Evolutionary conservation across 2,888 invertebrate genomes (phyloP), one percentile per base, ranked within the genome.

Genomic region (Mamestra brassicae): DNA sequence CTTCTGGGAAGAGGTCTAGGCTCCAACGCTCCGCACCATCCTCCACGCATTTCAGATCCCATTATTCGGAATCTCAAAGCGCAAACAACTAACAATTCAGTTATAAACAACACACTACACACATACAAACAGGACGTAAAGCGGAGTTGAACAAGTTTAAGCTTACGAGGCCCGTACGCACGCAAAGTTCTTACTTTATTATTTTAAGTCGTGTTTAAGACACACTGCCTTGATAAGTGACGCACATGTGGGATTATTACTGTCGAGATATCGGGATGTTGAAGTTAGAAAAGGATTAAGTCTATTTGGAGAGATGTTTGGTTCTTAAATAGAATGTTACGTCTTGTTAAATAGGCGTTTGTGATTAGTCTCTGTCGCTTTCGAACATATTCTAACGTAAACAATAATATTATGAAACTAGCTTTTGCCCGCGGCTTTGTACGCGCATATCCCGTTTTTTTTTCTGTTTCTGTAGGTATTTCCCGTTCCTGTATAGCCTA

Each of bases 121-220:
- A 81, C 71, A 68, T 71, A 71, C 76, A 82, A 70, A 72, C 67
- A 79, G 26, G 38, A 75, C 42, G 78, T 70, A 70, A 84, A 84
- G 69, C 81, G 57, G 71, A 83, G 83, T 82, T 85, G 71, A 80
- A 80, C 74, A 87, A 85, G 78, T 85, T 87, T 77, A 74, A 87
- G 80, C 85, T 73, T 75, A 75, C 75, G 72, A 72, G 57, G 58
- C 66, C 65, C 78, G 85, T 74, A 82, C 77, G 87, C 82, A 85
- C 73, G 83, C 85, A 60, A 85, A 85, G 73, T 85, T 85, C 85
- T 77, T 87, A 87, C 83, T 66, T 83, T 83, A 85, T 85, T 85
- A 85, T 85, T 85, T 82, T 78, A 87, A 80, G 85, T 81, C 74
- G 70, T 64, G 73, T 80, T 65, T 71, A 47, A 71, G 79, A 79